phyloP scores from a whole-genome alignment of 1,140 invertebrate genomes.

The Eumaeus atala region DNA sequence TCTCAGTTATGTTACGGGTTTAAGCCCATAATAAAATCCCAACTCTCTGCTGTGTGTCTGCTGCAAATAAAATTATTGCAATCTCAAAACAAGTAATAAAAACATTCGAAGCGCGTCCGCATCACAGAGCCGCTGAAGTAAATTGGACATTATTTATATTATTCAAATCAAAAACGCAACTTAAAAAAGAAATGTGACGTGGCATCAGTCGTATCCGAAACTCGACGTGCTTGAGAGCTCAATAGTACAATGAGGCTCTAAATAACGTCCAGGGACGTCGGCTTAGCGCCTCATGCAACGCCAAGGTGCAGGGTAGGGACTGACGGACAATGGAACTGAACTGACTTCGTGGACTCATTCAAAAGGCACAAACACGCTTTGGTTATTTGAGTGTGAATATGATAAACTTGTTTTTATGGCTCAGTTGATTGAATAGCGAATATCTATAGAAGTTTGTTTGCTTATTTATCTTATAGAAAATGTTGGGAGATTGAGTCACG shows the following conservation, averaged over 20 bases:
- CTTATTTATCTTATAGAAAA: no score
- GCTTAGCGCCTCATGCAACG: slow-evolving; percentile 55
- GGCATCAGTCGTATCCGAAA: slow-evolving; percentile 50
- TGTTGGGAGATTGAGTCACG: no score
- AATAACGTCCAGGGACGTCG: slow-evolving; percentile 57
- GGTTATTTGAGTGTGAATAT: slow-evolving; percentile 47
- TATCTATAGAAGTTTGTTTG: no score
- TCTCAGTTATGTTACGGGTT: no score
- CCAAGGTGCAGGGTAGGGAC: slow-evolving; percentile 35
- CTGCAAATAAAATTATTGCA: no score
- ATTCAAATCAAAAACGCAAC: slow-evolving; percentile 37
- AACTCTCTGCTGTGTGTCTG: no score
- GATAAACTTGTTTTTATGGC: slow-evolving; percentile 31
- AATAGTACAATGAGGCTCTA: slow-evolving; percentile 66
- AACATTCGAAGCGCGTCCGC: no score
- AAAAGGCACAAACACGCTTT: slow-evolving; percentile 30
- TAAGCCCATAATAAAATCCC: no score
- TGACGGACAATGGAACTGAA: slow-evolving; percentile 53
- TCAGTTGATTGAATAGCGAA: neutral
- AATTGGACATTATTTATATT: slow-evolving; percentile 20
- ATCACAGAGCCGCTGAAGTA: no score
- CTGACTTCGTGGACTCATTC: slow-evolving; percentile 46
- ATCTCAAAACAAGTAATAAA: no score
- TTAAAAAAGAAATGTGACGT: slow-evolving; percentile 50
- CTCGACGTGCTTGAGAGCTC: slow-evolving; percentile 44